Evolutionary conservation across 2,888 invertebrate genomes (phyloP).

Genomic region (Tridacna gigas): DNA sequence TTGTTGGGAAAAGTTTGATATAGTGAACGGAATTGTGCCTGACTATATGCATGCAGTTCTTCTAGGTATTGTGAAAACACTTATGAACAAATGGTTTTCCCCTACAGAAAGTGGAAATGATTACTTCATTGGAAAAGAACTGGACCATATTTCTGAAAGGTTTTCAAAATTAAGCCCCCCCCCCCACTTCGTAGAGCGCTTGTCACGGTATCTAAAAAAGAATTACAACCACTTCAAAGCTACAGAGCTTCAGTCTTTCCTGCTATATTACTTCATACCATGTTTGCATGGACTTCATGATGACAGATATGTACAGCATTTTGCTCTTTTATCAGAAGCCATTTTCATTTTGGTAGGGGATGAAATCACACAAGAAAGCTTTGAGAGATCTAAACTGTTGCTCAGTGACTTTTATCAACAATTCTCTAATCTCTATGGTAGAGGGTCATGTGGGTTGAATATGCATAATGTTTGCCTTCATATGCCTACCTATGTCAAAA

Average conservation of each 20-base stretch:
- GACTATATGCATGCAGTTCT: conserved; percentile 58
- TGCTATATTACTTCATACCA: conserved; percentile 57
- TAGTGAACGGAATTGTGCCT: conserved; percentile 48
- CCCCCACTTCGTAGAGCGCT: conserved; percentile 49
- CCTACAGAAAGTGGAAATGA: conserved; percentile 32
- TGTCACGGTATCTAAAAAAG: conserved; percentile 62
- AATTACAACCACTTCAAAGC: conserved; percentile 63
- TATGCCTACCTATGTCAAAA: conserved; percentile 38
- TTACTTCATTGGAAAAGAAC: conserved; percentile 50
- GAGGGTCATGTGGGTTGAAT: conserved; percentile 54
- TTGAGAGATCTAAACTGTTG: conserved; percentile 43
- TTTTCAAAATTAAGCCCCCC: conserved; percentile 48
- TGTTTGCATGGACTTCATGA: conserved; percentile 54
- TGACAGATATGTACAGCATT: conserved; percentile 54
- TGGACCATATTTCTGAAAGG: conserved; percentile 37
- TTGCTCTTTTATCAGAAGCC: conserved; percentile 51
- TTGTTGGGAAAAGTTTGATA: conserved; percentile 24
- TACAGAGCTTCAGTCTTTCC: conserved; percentile 63
- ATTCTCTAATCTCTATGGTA: conserved; percentile 47
- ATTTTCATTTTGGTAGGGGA: conserved; percentile 62
- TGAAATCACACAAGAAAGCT: conserved; percentile 34
- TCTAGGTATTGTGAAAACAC: conserved; percentile 42
- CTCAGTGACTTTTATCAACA: conserved; percentile 45
- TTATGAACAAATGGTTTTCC: conserved; percentile 53
- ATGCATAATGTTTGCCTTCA: conserved; percentile 55